Conservation (phyloP, 2,797 vertebrate genomes). For the Borostomias antarcticus region DNA sequence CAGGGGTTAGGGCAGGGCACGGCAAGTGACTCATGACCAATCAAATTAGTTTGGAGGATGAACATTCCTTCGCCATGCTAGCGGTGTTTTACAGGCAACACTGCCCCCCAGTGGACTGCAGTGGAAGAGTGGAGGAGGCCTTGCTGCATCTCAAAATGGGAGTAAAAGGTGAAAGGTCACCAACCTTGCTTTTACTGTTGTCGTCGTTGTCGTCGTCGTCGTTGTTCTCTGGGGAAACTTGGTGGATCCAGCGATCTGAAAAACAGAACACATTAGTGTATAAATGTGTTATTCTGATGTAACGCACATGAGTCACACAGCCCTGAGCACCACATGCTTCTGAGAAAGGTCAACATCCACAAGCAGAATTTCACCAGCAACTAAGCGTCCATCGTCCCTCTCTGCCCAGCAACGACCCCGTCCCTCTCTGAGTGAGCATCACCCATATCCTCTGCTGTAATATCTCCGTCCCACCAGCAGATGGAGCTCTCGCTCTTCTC, state of each 20-base stretch:
- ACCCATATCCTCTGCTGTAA: no score
- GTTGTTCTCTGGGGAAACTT: constrained; percentile 9
- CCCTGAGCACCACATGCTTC: no score
- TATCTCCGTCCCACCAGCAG: constrained; percentile 15
- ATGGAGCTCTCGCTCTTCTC: constrained; percentile 25
- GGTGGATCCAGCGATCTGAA: constrained; percentile 16
- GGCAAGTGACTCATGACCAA: no score
- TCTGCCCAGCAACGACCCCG: no score
- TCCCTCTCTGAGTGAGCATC: no score
- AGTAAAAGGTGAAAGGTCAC: background rate
- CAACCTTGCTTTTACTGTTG: constrained; percentile 25
- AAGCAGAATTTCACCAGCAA: no score
- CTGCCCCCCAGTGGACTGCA: background rate
- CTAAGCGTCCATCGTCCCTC: no score
- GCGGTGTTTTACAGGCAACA: background rate
- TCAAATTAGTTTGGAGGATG: no score
- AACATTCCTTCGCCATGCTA: no score
- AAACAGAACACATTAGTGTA: background rate
- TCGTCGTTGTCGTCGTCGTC: no score
- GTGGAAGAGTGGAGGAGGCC: background rate
- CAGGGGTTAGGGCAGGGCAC: no score
- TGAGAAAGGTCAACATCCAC: no score
- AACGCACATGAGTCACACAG: background rate
- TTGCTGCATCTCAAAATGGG: background rate
- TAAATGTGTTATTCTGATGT: background rate